Percentiles rank a stretch among this genome's conserved stretches.
These are phyloP conservation scores for Leptinotarsa juncta DNA, from an alignment of 2,888 invertebrate species.

Conservation along the genomic window DNA sequence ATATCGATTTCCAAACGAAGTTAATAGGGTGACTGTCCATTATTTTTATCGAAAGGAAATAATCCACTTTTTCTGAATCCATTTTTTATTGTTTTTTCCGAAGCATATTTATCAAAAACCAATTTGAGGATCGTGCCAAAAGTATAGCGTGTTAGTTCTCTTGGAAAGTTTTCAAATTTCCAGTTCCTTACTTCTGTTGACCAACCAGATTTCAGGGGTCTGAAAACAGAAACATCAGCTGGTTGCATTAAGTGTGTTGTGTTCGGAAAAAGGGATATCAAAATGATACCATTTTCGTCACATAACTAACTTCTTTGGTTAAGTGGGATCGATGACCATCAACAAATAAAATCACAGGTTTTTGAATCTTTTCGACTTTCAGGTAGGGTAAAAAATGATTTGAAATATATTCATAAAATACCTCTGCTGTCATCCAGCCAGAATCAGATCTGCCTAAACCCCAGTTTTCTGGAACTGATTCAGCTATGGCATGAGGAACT, in stretches of 20 bases:
- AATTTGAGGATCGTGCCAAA: conserved; percentile 31
- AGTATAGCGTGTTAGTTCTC: conserved; percentile 21
- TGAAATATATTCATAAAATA: conserved; percentile 30
- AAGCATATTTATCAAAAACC: conserved; percentile 15
- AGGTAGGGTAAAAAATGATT: no score
- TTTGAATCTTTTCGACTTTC: no score
- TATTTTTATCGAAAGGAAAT: conserved; percentile 14
- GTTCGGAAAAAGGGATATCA: conserved; percentile 41
- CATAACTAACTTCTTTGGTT: conserved; percentile 44
- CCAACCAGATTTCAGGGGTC: conserved; percentile 29
- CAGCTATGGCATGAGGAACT: conserved; percentile 17
- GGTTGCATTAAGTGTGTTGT: conserved; percentile 35
- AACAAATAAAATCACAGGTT: conserved; percentile 40
- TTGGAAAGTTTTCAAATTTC: conserved; percentile 22
- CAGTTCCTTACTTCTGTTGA: conserved; percentile 26
- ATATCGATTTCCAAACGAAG: no score
- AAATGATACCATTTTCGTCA: conserved; percentile 47
- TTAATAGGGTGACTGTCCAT: neutral
- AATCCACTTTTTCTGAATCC: conserved; percentile 23
- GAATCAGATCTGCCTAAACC: conserved; percentile 32
- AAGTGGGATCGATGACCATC: conserved; percentile 54
- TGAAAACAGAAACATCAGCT: conserved; percentile 36
- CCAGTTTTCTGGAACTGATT: conserved; percentile 43
- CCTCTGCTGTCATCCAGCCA: conserved; percentile 39
- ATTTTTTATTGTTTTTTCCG: conserved; percentile 19